Conservation (phyloP, 2,888 invertebrate species). For the Drosophila villosipedis region DNA sequence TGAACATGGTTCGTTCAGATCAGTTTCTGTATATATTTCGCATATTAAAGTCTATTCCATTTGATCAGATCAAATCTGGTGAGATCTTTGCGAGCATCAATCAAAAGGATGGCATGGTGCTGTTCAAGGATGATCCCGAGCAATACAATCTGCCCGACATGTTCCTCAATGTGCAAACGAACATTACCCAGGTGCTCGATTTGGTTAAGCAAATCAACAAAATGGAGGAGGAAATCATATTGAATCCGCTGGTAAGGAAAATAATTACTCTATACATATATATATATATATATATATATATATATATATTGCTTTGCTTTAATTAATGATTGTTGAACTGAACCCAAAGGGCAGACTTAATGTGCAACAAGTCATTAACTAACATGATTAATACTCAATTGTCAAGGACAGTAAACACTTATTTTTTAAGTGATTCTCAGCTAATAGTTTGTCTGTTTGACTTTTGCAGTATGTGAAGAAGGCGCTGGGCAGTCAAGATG, state of each 20-base stretch:
- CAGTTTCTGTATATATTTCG: background rate
- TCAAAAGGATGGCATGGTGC: conserved; percentile 99
- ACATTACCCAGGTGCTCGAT: conserved; percentile 94
- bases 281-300: no score
- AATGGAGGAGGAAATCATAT: conserved; percentile 97
- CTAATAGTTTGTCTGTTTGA: background rate
- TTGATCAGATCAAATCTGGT: conserved; percentile 94
- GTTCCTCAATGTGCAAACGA: conserved; percentile 93
- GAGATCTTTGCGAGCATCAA: conserved; percentile 99
- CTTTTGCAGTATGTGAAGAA: conserved; percentile 87
- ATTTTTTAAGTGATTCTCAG: background rate
- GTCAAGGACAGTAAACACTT: background rate
- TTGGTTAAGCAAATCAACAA: conserved; percentile 94
- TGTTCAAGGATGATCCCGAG: conserved; percentile 97
- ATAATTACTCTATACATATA: background rate
- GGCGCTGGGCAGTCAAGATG: conserved; percentile 88
- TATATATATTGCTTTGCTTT: background rate
- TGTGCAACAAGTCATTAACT: background rate
- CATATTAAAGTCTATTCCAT: background rate
- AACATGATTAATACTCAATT: background rate
- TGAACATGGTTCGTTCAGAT: conserved; percentile 92
- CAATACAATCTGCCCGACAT: conserved; percentile 96
- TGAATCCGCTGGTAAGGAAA: conserved; percentile 90
- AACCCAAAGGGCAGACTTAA: background rate
- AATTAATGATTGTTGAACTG: conserved; percentile 2